Base-by-base conservation (phyloP, 2,888 invertebrate genomes). In the Heliconius aoede region DNA sequence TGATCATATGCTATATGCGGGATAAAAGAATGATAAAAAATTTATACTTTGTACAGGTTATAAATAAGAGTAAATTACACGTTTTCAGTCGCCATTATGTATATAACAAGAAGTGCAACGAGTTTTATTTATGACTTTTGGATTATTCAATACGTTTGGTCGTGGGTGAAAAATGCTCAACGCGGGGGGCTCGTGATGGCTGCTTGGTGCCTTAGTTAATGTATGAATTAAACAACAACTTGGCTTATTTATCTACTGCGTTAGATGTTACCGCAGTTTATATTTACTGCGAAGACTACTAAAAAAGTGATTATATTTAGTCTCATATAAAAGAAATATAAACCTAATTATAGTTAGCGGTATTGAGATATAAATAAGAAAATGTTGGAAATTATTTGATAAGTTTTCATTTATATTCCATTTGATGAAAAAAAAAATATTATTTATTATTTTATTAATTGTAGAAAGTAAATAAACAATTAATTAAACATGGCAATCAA, bases 211-310 rank as follows among this genome's bases (percentile, higher is more conserved):
- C 89, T 90, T 89, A 89, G 89, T 89, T 89, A 89, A 87, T 80
- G 80, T 84, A 92, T 93, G 92, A 93, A 93, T 93, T 92, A 93
- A 93, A 86, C 88, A 93, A 87, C 85, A 89, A 87, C 83, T 88
- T 88, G 89, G 90, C 89, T 90, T 91, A 91, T 87, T 89, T 88
- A 86, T 86, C 82, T 85, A 85, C 84, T 83, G 86, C 85, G 83
- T 83, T 73, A 75, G 74, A 73, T 60, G 64, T 36, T 30, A 3
- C 58, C 36, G 58, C 30, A 21, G 28, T 1, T 28, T 30, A 55
- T 18, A 13, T 51, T n/a, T 51, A 46, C 71, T 51, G n/a, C n/a
- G 5, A 32, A 64, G 21, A n/a, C n/a, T n/a, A n/a, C 11, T 32
- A 11, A 64, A n/a, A n/a, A n/a, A 58, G 55, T 58, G n/a, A 0